Conservation (phyloP, 2,888 invertebrate genomes). For the Phalera bucephala region DNA sequence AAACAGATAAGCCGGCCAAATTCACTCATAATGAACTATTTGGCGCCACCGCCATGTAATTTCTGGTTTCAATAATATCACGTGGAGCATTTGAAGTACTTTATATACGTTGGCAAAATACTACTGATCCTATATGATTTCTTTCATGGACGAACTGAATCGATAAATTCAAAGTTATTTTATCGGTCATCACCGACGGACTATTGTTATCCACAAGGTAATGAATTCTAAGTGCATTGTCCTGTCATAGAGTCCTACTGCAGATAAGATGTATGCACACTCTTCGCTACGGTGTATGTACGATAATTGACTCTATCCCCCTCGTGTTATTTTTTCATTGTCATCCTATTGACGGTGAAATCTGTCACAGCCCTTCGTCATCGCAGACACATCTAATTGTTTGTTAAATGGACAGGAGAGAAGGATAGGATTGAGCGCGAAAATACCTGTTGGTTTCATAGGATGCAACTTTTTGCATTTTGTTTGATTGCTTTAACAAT, state of each 20-base stretch:
- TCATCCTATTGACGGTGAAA: too few relatives aligned
- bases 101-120: too few relatives aligned
- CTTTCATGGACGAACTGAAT: slow-evolving; percentile 9
- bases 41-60: slow-evolving; percentile 13
- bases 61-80: slow-evolving; percentile 4
- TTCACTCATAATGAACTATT: too few relatives aligned
- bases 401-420: too few relatives aligned
- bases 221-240: slow-evolving; percentile 62
- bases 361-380: too few relatives aligned
- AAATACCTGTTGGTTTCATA: too few relatives aligned
- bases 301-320: slow-evolving; percentile 18
- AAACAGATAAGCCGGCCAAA: neutral
- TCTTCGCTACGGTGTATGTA: slow-evolving; percentile 23
- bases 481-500: too few relatives aligned
- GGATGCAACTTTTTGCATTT: too few relatives aligned
- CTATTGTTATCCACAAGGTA: slow-evolving; percentile 57
- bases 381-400: too few relatives aligned
- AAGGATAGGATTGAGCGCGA: too few relatives aligned
- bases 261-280: slow-evolving; percentile 41
- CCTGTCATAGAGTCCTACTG: slow-evolving; percentile 43
- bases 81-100: too few relatives aligned
- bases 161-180: slow-evolving; percentile 29
- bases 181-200: slow-evolving; percentile 46
- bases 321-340: too few relatives aligned
- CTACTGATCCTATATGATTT: slow-evolving; percentile 3